phyloP scores from a whole-genome alignment of 2,797 vertebrate genomes.

The Odontamblyopus rebecca region DNA sequence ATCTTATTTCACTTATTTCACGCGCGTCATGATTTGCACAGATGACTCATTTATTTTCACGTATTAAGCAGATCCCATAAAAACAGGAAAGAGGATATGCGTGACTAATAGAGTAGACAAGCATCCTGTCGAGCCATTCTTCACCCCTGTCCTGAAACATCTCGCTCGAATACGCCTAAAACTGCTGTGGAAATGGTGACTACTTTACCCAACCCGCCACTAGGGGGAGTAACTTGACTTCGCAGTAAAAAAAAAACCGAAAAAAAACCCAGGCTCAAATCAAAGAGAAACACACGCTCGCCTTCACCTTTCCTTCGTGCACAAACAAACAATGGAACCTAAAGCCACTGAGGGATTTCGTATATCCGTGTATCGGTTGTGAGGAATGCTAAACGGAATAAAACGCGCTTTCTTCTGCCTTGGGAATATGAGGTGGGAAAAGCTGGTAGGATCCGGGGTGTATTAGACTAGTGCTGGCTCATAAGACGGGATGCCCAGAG shows the following conservation, averaged over 20 bases:
- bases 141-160: neutral
- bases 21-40: neutral
- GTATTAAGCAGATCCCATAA: neutral
- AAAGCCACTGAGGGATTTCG: conserved; percentile 57
- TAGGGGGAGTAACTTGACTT: conserved; percentile 52
- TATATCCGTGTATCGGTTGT: conserved; percentile 53
- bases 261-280: conserved; percentile 15
- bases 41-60: conserved; percentile 6
- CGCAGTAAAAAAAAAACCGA: conserved; percentile 11
- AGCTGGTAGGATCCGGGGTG: conserved; percentile 36
- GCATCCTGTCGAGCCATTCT: neutral
- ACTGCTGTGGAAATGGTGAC: neutral
- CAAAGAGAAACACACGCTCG: conserved; percentile 30
- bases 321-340: conserved; percentile 52
- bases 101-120: conserved; percentile 4
- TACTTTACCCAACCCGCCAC: conserved; percentile 44
- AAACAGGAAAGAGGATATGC: conserved; percentile 3
- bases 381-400: conserved; percentile 52
- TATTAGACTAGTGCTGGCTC: conserved; percentile 28
- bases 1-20: neutral
- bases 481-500: conserved; percentile 49
- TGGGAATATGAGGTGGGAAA: conserved; percentile 47
- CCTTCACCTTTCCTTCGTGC: conserved; percentile 42
- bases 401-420: conserved; percentile 46
- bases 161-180: neutral